Percentiles rank a stretch among this genome's conserved stretches.
Conservation (phyloP, 1,140 invertebrate species). For the Diachasmimorpha longicaudata region DNA sequence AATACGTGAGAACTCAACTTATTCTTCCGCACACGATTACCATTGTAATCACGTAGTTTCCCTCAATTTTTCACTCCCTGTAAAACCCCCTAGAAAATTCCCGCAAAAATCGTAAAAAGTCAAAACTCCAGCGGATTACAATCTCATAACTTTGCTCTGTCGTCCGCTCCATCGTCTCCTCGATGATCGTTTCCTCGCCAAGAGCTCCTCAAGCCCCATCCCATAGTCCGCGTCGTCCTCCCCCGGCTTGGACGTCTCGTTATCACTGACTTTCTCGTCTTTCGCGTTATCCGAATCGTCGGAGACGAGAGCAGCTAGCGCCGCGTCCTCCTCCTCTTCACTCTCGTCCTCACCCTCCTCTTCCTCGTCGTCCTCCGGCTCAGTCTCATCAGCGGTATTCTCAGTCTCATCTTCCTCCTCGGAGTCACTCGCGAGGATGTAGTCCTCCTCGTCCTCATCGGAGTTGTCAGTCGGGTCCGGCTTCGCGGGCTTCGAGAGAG, state of each 20-base stretch:
- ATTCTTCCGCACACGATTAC: too few species aligned
- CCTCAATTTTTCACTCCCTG: too few species aligned
- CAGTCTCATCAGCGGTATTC: conserved; percentile 28
- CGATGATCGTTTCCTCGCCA: conserved; percentile 35
- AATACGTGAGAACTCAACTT: too few species aligned
- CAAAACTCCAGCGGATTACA: conserved; percentile 25
- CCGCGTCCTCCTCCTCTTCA: conserved; percentile 39
- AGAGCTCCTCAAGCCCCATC: conserved; percentile 42
- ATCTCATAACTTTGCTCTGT: conserved; percentile 53
- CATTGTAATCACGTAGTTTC: too few species aligned
- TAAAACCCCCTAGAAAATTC: too few species aligned
- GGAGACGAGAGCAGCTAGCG: conserved; percentile 35
- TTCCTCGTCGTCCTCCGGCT: conserved; percentile 31
- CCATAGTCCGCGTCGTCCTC: conserved; percentile 50
- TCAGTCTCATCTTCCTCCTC: conserved; percentile 32
- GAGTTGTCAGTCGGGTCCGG: conserved; percentile 35
- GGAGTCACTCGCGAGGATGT: conserved; percentile 25
- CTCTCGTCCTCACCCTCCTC: conserved; percentile 41
- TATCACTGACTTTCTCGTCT: conserved; percentile 35
- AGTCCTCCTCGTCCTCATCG: conserved; percentile 34
- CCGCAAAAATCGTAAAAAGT: neutral
- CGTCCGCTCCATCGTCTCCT: conserved; percentile 29
- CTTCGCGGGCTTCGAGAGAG: conserved; percentile 28
- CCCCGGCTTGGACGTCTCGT: conserved; percentile 33
- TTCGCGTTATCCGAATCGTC: conserved; percentile 37